These are phyloP conservation scores for Melitaea athalia DNA, from an alignment of 2,888 invertebrate genomes.

Conservation along the genomic window DNA sequence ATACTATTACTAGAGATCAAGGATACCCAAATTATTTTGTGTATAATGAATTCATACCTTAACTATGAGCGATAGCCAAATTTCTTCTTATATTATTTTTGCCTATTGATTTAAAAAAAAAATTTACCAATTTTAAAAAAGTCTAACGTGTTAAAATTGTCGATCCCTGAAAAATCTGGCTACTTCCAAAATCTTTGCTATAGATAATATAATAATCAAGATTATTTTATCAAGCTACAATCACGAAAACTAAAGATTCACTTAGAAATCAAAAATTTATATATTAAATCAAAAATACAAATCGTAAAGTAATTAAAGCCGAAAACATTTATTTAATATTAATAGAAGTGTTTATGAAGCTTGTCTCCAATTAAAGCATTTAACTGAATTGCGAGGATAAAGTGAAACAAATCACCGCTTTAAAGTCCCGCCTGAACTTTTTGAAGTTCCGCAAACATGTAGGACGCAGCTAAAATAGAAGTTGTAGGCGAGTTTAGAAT, in stretches of 20 bases:
- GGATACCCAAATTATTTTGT: too few species aligned
- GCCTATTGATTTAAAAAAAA: too few species aligned
- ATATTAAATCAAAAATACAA: not conserved
- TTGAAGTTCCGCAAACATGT: conserved; percentile 78
- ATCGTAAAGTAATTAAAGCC: not conserved
- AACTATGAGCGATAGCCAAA: too few species aligned
- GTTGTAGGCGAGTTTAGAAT: conserved; percentile 76
- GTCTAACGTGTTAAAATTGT: too few species aligned
- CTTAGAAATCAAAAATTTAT: not conserved
- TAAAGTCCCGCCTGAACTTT: conserved; percentile 69
- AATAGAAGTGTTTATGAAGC: conserved; percentile 6
- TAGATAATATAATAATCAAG: too few species aligned
- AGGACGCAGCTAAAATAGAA: conserved; percentile 78
- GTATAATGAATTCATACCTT: too few species aligned
- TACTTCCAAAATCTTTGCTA: too few species aligned
- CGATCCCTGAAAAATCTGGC: too few species aligned
- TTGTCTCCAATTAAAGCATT: conserved; percentile 66
- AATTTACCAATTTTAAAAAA: too few species aligned
- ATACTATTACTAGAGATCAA: too few species aligned
- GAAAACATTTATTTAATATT: not conserved
- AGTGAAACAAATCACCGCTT: conserved; percentile 68
- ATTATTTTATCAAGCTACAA: too few species aligned
- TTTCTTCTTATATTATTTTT: too few species aligned
- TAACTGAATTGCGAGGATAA: conserved; percentile 59
- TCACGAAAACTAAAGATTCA: not conserved